Percentiles rank a stretch among this genome's conserved stretches.
Conservation (phyloP, 2,113 vertebrate species). For the Toxotes chatareus region DNA sequence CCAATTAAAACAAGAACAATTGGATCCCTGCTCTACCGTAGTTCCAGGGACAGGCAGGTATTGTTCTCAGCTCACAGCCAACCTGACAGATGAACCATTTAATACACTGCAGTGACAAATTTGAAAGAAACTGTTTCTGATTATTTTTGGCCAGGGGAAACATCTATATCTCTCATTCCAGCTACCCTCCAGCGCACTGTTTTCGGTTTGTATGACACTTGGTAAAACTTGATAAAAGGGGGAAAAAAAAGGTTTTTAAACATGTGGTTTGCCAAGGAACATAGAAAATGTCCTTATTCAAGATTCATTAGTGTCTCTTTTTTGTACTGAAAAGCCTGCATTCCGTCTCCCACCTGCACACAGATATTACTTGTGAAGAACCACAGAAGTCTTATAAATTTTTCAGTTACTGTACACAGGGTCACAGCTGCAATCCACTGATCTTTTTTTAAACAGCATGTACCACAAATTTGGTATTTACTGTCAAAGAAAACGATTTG, state of each 20-base stretch:
- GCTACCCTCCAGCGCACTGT: not conserved
- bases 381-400: not conserved
- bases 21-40: not conserved
- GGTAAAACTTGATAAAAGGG: not conserved
- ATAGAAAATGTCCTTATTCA: slow-evolving; percentile 18
- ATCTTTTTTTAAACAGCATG: not conserved
- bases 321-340: not conserved
- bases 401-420: not conserved
- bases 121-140: slow-evolving; percentile 10
- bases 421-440: slow-evolving; percentile 6
- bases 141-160: slow-evolving; percentile 25
- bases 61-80: slow-evolving; percentile 18
- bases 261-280: slow-evolving; percentile 4
- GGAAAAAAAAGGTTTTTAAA: not conserved
- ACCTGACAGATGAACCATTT: slow-evolving; percentile 42
- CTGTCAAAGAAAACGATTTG: not conserved
- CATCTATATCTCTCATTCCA: slow-evolving; percentile 16
- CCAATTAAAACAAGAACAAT: not conserved
- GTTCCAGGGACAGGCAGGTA: slow-evolving; percentile 21
- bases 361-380: not conserved
- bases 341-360: slow-evolving; percentile 6
- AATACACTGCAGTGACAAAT: slow-evolving; percentile 13
- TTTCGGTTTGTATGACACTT: slow-evolving; percentile 16
- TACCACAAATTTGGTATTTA: not conserved
- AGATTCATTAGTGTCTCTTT: slow-evolving; percentile 7